Evolutionary conservation across 2,113 vertebrate species (phyloP).

Genomic region (Microtus montanus): DNA sequence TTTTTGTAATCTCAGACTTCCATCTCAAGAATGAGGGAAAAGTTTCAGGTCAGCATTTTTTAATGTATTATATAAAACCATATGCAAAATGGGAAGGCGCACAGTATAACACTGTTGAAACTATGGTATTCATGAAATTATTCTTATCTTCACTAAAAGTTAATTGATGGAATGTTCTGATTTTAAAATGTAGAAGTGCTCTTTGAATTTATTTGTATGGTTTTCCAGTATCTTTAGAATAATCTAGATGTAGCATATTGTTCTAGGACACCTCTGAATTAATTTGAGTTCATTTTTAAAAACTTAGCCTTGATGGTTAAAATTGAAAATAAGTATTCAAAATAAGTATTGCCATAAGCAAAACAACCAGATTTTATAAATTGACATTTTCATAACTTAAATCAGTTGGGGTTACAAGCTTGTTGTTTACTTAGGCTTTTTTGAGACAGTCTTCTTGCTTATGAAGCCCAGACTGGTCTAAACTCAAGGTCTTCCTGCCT

Average conservation of each 20-base stretch:
- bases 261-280: conserved; percentile 1
- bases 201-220: conserved; percentile 39
- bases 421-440: not conserved
- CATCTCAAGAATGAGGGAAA: conserved; percentile 34
- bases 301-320: conserved; percentile 38
- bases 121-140: conserved; percentile 2
- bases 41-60: conserved; percentile 33
- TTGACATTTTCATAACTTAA: not conserved
- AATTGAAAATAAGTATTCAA: conserved; percentile 56
- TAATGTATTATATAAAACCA: conserved; percentile 6
- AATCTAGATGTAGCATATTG: conserved; percentile 34
- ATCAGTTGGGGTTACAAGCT: conserved; percentile 40
- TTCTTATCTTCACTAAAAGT: conserved; percentile 11
- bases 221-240: conserved; percentile 38
- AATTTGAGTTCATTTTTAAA: conserved; percentile 55
- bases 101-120: conserved; percentile 13
- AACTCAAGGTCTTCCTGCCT: not conserved
- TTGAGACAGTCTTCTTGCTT: not conserved
- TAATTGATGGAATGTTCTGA: conserved; percentile 47
- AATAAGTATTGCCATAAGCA: conserved; percentile 27
- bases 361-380: conserved; percentile 50
- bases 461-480: not conserved
- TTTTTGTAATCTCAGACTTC: conserved; percentile 55
- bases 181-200: conserved; percentile 55
- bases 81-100: conserved; percentile 28